Evolutionary conservation across 2,797 vertebrate genomes (phyloP).

Genomic region (Glossophaga mutica): DNA sequence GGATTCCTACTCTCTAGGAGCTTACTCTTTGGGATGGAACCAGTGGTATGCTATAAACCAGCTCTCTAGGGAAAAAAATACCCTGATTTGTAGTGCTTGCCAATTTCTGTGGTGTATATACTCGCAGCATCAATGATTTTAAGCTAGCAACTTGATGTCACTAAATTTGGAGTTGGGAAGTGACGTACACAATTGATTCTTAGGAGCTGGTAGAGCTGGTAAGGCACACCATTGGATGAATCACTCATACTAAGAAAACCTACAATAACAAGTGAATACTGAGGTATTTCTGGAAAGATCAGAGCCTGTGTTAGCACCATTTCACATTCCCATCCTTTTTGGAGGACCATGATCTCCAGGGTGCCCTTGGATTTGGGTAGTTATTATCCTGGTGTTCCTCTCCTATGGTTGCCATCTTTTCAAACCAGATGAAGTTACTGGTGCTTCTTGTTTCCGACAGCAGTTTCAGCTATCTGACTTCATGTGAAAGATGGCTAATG

Average conservation of each 20-base stretch:
- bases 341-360: background rate
- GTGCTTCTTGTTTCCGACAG: conserved; percentile 56
- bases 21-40: conserved; percentile 1
- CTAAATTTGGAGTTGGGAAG: background rate
- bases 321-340: background rate
- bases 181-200: background rate
- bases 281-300: background rate
- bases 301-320: background rate
- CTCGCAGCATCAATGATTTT: background rate
- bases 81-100: background rate
- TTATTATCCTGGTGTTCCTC: background rate
- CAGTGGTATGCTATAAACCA: background rate
- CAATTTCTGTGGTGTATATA: background rate
- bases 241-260: background rate
- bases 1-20: background rate
- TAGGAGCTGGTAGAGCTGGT: background rate
- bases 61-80: background rate
- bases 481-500: conserved; percentile 91
- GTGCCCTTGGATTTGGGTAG: background rate
- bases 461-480: conserved; percentile 64
- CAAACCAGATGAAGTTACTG: conserved; percentile 2
- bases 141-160: background rate
- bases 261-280: background rate
- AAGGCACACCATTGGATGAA: background rate
- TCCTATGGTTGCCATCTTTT: conserved; percentile 18